These are phyloP conservation scores for Brachionus manjavacas DNA, from an alignment of 1,140 invertebrate species.

Conservation along the genomic window DNA sequence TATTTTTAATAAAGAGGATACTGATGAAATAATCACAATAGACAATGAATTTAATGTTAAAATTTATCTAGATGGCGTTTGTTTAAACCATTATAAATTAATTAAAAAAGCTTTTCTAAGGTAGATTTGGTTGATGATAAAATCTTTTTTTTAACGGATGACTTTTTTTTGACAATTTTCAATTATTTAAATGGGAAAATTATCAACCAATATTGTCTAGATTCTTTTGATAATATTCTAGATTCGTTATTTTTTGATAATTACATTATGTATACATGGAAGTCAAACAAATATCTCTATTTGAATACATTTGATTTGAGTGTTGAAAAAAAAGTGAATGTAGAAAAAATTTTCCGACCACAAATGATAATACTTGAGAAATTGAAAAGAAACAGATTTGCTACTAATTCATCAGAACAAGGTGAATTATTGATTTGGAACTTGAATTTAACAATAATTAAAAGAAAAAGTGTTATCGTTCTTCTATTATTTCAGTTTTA, in stretches of 20 bases:
- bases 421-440: background rate
- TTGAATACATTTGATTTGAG: background rate
- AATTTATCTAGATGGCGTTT: background rate
- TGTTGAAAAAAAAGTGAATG: background rate
- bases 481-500: too few species aligned
- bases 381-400: background rate
- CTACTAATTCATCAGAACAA: background rate
- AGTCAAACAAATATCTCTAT: background rate
- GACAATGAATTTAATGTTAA: background rate
- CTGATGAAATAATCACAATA: background rate
- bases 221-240: background rate
- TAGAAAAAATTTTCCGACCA: background rate
- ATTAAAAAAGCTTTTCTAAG: background rate
- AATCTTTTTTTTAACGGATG: background rate
- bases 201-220: background rate
- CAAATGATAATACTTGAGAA: background rate
- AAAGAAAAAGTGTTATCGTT: background rate
- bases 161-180: background rate
- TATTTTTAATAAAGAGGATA: background rate
- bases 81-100: background rate
- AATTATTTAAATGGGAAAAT: background rate
- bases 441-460: background rate
- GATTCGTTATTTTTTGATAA: background rate
- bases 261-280: background rate
- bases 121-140: background rate